A percentile compares a stretch with the other conserved stretches of the same genome.
Evolutionary conservation across 2,797 vertebrate genomes (phyloP).

Genomic region (Nannoperca australis): DNA sequence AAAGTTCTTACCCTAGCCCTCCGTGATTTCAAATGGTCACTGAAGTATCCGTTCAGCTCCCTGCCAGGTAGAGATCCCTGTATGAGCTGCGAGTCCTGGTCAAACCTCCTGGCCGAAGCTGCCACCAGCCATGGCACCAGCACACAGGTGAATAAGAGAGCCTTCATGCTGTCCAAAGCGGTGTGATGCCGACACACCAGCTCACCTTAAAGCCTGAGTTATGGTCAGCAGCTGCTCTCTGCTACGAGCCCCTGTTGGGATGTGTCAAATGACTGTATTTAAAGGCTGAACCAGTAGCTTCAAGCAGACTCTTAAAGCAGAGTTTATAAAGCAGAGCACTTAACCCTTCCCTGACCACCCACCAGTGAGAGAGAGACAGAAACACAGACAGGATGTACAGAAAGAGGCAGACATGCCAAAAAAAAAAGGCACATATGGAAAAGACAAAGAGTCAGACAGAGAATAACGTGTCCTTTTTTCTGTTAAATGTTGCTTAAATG

Average conservation of each 20-base stretch:
- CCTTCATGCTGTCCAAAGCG: constrained; percentile 85
- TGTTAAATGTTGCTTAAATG: constrained; percentile 46
- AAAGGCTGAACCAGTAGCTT: constrained; percentile 91
- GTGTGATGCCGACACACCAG: constrained; percentile 58
- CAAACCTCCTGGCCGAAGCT: constrained; percentile 72
- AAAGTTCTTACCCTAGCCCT: constrained; percentile 74
- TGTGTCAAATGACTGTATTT: constrained; percentile 89
- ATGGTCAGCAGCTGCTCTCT: constrained; percentile 61
- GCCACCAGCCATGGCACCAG: constrained; percentile 83
- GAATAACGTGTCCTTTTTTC: constrained; percentile 43
- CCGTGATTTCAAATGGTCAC: constrained; percentile 72
- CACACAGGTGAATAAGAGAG: constrained; percentile 81
- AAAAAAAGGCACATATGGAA: constrained; percentile 37
- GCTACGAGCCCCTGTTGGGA: constrained; percentile 77
- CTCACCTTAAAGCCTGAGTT: constrained; percentile 47
- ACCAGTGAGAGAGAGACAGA: constrained; percentile 28
- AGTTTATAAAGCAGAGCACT: constrained; percentile 85
- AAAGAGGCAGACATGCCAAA: constrained; percentile 8
- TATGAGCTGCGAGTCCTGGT: constrained; percentile 58
- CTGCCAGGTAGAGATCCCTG: constrained; percentile 63
- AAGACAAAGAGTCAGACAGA: constrained; percentile 20
- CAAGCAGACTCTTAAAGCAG: constrained; percentile 84
- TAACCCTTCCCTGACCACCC: constrained; percentile 90
- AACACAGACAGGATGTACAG: constrained; percentile 29
- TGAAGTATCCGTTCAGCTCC: constrained; percentile 76